Evolutionary conservation across 2,888 invertebrate genomes (phyloP), one percentile per base, ranked within the genome.

Genomic region (Melinaea menophilus): DNA sequence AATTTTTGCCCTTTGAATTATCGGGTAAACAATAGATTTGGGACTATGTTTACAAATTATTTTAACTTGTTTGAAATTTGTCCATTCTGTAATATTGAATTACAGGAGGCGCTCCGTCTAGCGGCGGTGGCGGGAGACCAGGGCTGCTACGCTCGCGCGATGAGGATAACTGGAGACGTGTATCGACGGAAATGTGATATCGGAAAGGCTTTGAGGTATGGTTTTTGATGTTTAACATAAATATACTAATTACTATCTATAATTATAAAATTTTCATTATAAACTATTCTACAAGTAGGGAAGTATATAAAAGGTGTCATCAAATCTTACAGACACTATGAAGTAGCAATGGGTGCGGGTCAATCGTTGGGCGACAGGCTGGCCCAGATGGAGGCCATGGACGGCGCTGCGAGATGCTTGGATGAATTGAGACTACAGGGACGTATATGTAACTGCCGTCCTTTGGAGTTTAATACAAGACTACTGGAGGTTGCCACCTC

Each of bases 311-410:
- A 51, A 58, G n/a, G 0, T 1, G 7, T 12, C 22, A 7, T 9
- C 45, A 46, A 57, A 46, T 46, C n/a, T 41, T 41, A 41, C 81
- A 93, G 96, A 61, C 96, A 96, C 77, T 97, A 97, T 78, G 96
- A 96, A 82, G 94, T 95, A 72, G 96, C 96, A 0, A 96, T 96
- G 96, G 96, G 95, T 0, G 95, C 95, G 0, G 95, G 95, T 0
- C 93, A 93, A 47, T 93, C 94, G 0, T 91, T 96, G 73, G 96
- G 96, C 0, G 96, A 97, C 82, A 92, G 96, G 0, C 92, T 96
- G 67, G 95, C 96, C 7, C 96, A 96, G 80, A 96, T 97, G 96
- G 96, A 96, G 75, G 96, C 96, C 0, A 96, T 96, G 96, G 96
- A 96, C 74, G 96, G 96, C 0, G 96, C 95, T 0, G 96, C 96